Percentiles rank a stretch among this genome's conserved stretches.
phyloP scores from a whole-genome alignment of 2,113 vertebrate genomes.

The Serilophus lunatus region DNA sequence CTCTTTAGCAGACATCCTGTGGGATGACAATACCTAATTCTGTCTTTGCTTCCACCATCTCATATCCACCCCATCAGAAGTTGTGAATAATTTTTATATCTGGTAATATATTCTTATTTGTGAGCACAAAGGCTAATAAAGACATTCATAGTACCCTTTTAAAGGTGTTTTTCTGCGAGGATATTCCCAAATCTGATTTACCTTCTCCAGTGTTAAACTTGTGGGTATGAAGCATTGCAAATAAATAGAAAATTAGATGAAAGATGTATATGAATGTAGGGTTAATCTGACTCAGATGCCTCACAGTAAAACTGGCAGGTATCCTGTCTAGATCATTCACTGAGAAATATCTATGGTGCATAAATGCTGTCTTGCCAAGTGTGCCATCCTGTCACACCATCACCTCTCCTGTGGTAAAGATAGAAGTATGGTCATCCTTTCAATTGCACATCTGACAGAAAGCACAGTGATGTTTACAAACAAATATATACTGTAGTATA shows the following conservation, averaged over 20 bases:
- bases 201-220: not conserved
- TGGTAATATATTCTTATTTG: not conserved
- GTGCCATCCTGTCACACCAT: not conserved
- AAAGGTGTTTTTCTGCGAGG: not conserved
- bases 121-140: not conserved
- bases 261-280: not conserved
- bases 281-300: not conserved
- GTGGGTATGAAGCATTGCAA: not conserved
- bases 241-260: not conserved
- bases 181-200: not conserved
- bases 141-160: not conserved
- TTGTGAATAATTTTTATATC: not conserved
- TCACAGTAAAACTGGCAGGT: not conserved
- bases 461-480: too few relatives aligned
- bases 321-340: not conserved
- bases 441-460: not conserved
- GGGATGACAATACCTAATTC: not conserved
- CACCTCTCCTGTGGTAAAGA: not conserved
- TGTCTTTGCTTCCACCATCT: not conserved
- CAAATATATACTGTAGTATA: not conserved
- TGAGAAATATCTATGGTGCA: not conserved
- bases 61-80: not conserved
- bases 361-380: not conserved
- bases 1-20: constrained; percentile 8
- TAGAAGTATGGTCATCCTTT: not conserved